Evolutionary conservation across 2,888 invertebrate genomes (phyloP).

Genomic region (Thelaira solivaga): DNA sequence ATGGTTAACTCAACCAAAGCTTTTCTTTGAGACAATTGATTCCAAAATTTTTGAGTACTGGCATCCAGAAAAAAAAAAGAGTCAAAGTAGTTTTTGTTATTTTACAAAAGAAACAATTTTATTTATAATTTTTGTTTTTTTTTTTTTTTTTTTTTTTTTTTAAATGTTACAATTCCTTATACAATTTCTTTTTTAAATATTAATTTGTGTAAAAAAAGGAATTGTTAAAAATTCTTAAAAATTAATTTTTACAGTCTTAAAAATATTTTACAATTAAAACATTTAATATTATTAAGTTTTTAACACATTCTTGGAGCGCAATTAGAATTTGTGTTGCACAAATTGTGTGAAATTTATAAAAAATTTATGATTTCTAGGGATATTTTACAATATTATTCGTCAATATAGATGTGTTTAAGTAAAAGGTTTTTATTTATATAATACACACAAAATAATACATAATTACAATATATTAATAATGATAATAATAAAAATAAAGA

Average conservation of each 20-base stretch:
- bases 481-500: slow-evolving; percentile 28
- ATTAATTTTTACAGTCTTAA: slow-evolving; percentile 50
- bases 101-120: slow-evolving; percentile 23
- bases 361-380: neutral
- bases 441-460: slow-evolving; percentile 28
- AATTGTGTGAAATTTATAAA: too few relatives aligned
- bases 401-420: neutral
- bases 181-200: too few relatives aligned
- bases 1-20: too few relatives aligned
- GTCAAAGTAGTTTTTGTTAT: too few relatives aligned
- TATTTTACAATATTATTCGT: slow-evolving; percentile 1
- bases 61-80: too few relatives aligned
- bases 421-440: slow-evolving; percentile 4
- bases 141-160: slow-evolving; percentile 10
- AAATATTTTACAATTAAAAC: slow-evolving; percentile 13
- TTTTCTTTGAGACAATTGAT: too few relatives aligned
- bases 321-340: neutral
- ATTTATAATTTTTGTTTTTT: too few relatives aligned
- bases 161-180: slow-evolving; percentile 1
- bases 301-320: neutral
- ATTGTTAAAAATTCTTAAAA: slow-evolving; percentile 27
- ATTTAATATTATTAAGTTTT: neutral
- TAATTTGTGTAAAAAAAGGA: slow-evolving; percentile 14
- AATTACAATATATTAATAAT: slow-evolving; percentile 30
- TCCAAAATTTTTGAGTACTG: too few relatives aligned